phyloP scores from a whole-genome alignment of 2,888 invertebrate genomes.

The Sabatieria punctata region DNA sequence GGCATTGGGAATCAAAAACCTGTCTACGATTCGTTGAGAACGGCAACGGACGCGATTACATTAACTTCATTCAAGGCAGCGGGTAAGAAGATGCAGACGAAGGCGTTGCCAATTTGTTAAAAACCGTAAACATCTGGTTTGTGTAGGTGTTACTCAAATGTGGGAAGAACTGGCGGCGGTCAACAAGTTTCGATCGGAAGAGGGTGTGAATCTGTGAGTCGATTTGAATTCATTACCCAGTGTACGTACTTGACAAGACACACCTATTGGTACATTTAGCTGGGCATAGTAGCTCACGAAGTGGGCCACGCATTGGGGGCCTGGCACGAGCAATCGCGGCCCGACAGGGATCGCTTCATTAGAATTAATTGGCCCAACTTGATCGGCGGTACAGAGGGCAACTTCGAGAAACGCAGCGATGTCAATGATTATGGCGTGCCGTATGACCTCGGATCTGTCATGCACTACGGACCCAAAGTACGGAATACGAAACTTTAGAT shows the following conservation, averaged over 20 bases:
- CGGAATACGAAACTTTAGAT: background rate
- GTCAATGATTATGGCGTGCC: background rate
- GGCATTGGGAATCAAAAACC: background rate
- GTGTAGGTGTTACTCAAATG: background rate
- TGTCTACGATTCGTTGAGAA: background rate
- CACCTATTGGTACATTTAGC: background rate
- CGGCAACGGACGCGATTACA: background rate
- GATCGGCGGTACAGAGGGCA: background rate
- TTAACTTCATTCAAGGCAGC: background rate
- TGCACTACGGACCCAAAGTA: background rate
- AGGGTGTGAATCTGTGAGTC: background rate
- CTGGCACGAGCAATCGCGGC: constrained; percentile 1
- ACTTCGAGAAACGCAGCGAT: background rate
- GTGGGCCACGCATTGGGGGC: background rate
- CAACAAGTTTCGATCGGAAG: background rate
- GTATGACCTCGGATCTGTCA: background rate
- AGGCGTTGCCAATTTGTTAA: background rate
- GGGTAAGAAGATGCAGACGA: background rate
- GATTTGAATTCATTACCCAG: no score
- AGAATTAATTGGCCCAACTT: background rate
- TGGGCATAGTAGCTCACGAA: background rate
- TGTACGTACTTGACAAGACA: no score
- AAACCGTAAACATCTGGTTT: background rate
- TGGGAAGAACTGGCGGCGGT: background rate
- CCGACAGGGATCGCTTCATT: no score